These are phyloP conservation scores for Erannis defoliaria DNA, from an alignment of 2,888 invertebrate genomes.

Conservation along the genomic window DNA sequence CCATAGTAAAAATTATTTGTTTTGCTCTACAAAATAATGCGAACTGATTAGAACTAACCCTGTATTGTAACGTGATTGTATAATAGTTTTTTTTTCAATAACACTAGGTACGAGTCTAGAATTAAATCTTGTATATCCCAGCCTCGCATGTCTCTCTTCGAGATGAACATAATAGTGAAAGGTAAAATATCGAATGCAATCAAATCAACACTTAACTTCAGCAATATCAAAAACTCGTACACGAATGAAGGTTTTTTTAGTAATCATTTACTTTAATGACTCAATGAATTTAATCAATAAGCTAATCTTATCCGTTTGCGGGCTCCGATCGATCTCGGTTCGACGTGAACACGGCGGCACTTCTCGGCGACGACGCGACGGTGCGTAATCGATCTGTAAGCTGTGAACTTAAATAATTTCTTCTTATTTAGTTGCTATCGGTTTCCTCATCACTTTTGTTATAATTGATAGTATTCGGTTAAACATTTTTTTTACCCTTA, in stretches of 20 bases:
- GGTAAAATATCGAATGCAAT: neutral
- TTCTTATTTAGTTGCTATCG: constrained; percentile 19
- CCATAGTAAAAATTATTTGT: too few species aligned
- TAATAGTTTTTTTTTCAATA: too few species aligned
- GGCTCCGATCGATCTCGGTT: constrained; percentile 60
- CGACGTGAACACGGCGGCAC: constrained; percentile 57
- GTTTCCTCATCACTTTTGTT: too few species aligned
- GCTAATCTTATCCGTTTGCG: constrained; percentile 55
- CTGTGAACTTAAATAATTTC: constrained; percentile 32
- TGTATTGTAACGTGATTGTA: too few species aligned
- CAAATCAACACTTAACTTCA: neutral
- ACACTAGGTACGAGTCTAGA: too few species aligned
- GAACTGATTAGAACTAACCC: too few species aligned
- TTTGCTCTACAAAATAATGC: too few species aligned
- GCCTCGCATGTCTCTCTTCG: neutral
- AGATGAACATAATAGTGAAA: neutral
- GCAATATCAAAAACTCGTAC: neutral
- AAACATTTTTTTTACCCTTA: too few species aligned
- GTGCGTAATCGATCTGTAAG: constrained; percentile 48
- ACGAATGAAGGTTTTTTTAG: constrained; percentile 7
- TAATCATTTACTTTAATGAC: constrained; percentile 25
- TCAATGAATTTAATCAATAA: constrained; percentile 29
- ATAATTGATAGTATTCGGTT: too few species aligned
- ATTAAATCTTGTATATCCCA: too few species aligned
- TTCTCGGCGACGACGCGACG: constrained; percentile 53